Base-by-base conservation (phyloP, 2,113 vertebrate genomes). In the Lethenteron camtschaticum region DNA sequence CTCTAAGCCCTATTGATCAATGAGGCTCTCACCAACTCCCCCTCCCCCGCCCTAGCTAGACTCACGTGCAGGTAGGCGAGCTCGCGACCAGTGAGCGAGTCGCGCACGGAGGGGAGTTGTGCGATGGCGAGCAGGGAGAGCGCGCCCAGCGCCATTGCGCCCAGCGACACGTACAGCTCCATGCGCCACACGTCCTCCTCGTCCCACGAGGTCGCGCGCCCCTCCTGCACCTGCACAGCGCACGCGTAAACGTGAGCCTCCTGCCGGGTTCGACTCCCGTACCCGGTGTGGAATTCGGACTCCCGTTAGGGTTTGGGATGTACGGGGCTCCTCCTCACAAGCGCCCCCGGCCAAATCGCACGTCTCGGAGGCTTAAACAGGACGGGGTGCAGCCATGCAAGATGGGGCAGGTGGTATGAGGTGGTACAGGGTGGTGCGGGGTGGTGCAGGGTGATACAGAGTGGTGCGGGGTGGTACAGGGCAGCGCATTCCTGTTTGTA, bases 1-100 rank as follows among this genome's bases (percentile, higher is more conserved):
- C 41, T 41, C 41, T 5, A 7, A 41, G 41, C 41, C 41, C 41
- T 41, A 41, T 41, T 41, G 3, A 2, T 41, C 41, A 41, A 41
- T 41, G 41, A 41, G 41, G 5, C 41, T 7, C 41, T 41, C 41
- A 41, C 41, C 41, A 41, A 41, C 4, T 41, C 41, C 41, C 41
- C 41, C 24, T 3, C 24, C 41, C 41, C 41, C 41, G 69, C 69
- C 73, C 72, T 69, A 2, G 56, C 24, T 12, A 9, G 41, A 72
- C 71, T 82, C 78, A 96, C 94, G 86, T 97, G 94, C 71, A 97
- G 69, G 69, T 91, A 96, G 78, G 76, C 89, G 81, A 97, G 96
- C 81, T 97, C 94, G 73, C 83, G 86, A 90, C 91, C 96, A 81
- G 85, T 97, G 76, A 96, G 80, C 3, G 81, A 78, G 75, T 83